Conservation (phyloP, 1,140 invertebrate genomes). For the Bombus sylvicola region DNA sequence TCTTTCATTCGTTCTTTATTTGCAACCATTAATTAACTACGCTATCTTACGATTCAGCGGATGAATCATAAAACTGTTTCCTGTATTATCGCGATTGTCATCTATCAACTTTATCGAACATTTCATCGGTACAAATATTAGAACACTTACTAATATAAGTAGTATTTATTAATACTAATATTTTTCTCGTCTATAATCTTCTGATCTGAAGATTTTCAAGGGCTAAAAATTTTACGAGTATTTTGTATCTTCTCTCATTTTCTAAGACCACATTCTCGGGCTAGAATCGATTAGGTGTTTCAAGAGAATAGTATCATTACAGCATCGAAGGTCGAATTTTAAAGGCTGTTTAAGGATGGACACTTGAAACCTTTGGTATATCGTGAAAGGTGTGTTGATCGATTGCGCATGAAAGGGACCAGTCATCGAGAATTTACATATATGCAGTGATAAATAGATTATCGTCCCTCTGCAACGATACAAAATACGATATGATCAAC, state of each 20-base stretch:
- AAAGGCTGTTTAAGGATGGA: slow-evolving; percentile 14
- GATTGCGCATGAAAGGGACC: slow-evolving; percentile 36
- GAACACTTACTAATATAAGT: no score
- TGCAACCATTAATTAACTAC: no score
- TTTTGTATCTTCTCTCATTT: not conserved
- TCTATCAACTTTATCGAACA: no score
- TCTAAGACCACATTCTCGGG: not conserved
- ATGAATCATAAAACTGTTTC: no score
- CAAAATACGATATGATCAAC: not conserved
- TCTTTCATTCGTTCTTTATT: no score
- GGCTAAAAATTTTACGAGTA: not conserved
- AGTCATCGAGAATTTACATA: not conserved
- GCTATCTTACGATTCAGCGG: no score
- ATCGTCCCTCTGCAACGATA: not conserved
- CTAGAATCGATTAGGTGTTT: not conserved
- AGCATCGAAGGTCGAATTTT: slow-evolving; percentile 39
- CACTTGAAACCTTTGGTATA: slow-evolving; percentile 20
- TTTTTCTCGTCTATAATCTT: no score
- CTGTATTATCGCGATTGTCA: no score
- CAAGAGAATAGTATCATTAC: not conserved
- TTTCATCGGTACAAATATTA: no score
- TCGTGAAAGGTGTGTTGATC: slow-evolving; percentile 23
- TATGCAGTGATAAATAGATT: slow-evolving; percentile 42
- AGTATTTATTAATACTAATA: no score
- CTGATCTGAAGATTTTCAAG: not conserved